These are phyloP conservation scores for Leucania comma DNA, from an alignment of 2,888 invertebrate species.

Conservation along the genomic window DNA sequence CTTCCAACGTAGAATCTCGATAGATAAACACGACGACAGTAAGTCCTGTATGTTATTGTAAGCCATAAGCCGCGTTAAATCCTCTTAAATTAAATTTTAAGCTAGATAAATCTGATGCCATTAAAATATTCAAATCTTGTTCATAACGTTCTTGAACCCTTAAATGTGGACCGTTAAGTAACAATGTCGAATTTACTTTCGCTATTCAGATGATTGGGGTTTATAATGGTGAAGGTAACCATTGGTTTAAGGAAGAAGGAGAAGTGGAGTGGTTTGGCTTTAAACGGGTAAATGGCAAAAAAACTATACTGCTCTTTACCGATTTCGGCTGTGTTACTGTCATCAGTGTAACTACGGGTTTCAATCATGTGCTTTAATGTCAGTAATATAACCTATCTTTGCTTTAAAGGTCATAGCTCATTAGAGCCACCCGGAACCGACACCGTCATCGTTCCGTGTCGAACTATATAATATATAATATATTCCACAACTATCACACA, in stretches of 20 bases:
- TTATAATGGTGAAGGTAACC: slow-evolving; percentile 57
- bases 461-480: no score
- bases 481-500: no score
- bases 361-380: no score
- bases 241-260: slow-evolving; percentile 53
- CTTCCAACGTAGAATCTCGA: slow-evolving; percentile 14
- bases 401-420: no score
- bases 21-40: slow-evolving; percentile 43
- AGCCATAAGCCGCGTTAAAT: slow-evolving; percentile 59
- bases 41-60: slow-evolving; percentile 59
- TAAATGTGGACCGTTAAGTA: slow-evolving; percentile 67
- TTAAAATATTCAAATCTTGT: slow-evolving; percentile 76
- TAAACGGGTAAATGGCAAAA: no score
- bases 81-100: slow-evolving; percentile 70
- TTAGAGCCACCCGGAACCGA: no score
- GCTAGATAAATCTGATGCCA: slow-evolving; percentile 68
- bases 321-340: no score
- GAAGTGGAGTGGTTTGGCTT: not conserved
- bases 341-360: no score
- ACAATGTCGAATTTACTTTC: slow-evolving; percentile 62
- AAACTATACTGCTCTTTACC: no score
- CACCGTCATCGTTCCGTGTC: no score
- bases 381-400: no score
- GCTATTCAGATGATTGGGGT: slow-evolving; percentile 70
- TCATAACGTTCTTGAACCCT: slow-evolving; percentile 67